phyloP scores from a whole-genome alignment of 2,888 invertebrate species.

The Antitype chi region DNA sequence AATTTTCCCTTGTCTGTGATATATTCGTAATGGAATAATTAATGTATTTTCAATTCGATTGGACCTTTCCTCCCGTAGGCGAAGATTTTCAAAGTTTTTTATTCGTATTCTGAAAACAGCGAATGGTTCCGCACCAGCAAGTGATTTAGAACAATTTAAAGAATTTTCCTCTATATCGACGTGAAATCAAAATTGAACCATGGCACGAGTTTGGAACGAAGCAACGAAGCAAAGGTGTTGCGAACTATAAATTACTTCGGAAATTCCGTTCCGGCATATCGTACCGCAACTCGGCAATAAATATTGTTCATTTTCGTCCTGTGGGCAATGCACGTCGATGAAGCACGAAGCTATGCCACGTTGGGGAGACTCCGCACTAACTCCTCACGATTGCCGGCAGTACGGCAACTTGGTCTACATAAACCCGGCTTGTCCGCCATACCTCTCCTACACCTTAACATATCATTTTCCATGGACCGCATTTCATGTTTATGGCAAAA shows the following conservation, averaged over 20 bases:
- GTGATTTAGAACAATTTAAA: conserved; percentile 51
- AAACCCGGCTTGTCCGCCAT: conserved; percentile 64
- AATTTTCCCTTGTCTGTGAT: conserved; percentile 69
- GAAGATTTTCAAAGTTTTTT: conserved; percentile 30
- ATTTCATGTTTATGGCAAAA: conserved; percentile 90
- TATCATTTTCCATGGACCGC: conserved; percentile 88
- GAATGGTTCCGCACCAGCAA: conserved; percentile 2
- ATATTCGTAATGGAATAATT: conserved; percentile 69
- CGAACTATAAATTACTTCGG: conserved; percentile 87
- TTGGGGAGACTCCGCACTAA: conserved; percentile 56
- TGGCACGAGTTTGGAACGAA: conserved; percentile 59
- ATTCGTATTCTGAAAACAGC: conserved; percentile 26
- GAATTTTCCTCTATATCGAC: conserved; percentile 53
- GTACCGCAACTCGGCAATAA: conserved; percentile 84
- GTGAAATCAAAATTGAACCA: conserved; percentile 66
- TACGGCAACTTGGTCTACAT: conserved; percentile 59
- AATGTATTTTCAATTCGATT: conserved; percentile 68
- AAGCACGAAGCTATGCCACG: conserved; percentile 73
- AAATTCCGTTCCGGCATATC: conserved; percentile 84
- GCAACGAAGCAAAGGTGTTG: conserved; percentile 79
- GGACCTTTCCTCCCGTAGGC: conserved; percentile 48
- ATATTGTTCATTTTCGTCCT: conserved; percentile 88
- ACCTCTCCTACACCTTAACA: conserved; percentile 84
- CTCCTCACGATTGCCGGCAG: conserved; percentile 68
- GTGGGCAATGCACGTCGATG: conserved; percentile 83